Percentiles rank a stretch among this genome's conserved stretches.
Evolutionary conservation across 2,888 invertebrate species (phyloP).

Genomic region (Plagiodera versicolora): DNA sequence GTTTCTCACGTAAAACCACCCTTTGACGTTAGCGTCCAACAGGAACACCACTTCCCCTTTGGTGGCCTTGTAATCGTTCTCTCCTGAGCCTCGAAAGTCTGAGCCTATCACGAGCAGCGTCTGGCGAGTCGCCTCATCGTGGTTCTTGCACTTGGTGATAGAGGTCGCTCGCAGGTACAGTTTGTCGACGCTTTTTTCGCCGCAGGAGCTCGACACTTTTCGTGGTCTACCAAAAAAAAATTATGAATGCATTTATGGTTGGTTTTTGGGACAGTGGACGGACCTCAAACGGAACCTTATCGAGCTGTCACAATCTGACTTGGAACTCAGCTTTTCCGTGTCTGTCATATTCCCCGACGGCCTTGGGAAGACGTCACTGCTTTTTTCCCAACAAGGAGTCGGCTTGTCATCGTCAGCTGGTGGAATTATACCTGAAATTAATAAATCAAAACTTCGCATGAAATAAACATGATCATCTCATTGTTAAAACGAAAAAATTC

Average conservation of each 20-base stretch:
- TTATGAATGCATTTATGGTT: too few species aligned
- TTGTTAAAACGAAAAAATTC: too few species aligned
- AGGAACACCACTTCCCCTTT: slow-evolving; percentile 78
- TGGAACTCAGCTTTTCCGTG: slow-evolving; percentile 67
- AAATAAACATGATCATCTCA: too few species aligned
- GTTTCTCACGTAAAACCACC: slow-evolving; percentile 78
- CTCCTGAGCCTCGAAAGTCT: slow-evolving; percentile 66
- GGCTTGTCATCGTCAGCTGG: slow-evolving; percentile 57
- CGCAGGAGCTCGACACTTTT: slow-evolving; percentile 56
- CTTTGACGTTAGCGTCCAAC: slow-evolving; percentile 60
- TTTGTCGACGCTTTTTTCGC: slow-evolving; percentile 73
- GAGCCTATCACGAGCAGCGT: slow-evolving; percentile 71
- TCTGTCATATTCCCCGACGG: slow-evolving; percentile 83
- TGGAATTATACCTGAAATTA: slow-evolving; percentile 49
- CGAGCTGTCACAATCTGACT: slow-evolving; percentile 67
- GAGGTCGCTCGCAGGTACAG: slow-evolving; percentile 67
- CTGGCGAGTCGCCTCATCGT: slow-evolving; percentile 57
- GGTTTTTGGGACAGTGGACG: too few species aligned
- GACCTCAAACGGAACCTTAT: slow-evolving; percentile 27
- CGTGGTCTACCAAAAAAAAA: slow-evolving; percentile 17
- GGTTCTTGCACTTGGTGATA: slow-evolving; percentile 54
- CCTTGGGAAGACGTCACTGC: slow-evolving; percentile 77
- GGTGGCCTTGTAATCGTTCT: slow-evolving; percentile 64
- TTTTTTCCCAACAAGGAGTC: slow-evolving; percentile 79
- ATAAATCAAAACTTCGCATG: too few species aligned